Conservation (phyloP, 1,140 invertebrate species). For the Meloidogyne floridensis region DNA sequence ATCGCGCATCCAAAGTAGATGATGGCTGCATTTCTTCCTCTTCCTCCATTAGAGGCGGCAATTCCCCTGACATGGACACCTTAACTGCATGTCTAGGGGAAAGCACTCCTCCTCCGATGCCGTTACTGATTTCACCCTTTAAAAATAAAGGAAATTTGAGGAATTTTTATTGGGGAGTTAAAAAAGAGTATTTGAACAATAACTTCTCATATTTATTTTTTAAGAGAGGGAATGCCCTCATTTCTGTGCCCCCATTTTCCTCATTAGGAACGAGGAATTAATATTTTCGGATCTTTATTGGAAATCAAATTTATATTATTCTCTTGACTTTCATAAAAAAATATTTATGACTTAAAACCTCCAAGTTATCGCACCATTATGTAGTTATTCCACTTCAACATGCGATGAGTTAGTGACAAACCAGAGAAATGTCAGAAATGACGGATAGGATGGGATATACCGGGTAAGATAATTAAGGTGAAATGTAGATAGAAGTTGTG, state of each 20-base stretch:
- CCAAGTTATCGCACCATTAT: too few relatives aligned
- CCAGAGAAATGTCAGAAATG: too few relatives aligned
- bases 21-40: conserved; percentile 17
- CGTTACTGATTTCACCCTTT: background rate
- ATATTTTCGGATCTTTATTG: background rate
- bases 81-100: conserved; percentile 16
- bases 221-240: background rate
- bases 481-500: too few relatives aligned
- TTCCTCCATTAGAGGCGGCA: conserved; percentile 25
- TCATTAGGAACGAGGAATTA: background rate
- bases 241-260: background rate
- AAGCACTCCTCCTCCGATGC: conserved; percentile 6
- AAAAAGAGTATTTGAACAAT: background rate
- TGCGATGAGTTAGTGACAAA: too few relatives aligned
- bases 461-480: too few relatives aligned
- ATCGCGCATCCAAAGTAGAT: conserved; percentile 15
- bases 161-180: background rate
- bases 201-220: background rate
- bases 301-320: background rate
- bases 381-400: too few relatives aligned
- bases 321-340: background rate
- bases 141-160: background rate
- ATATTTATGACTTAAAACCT: too few relatives aligned
- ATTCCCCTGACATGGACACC: conserved; percentile 28
- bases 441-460: too few relatives aligned